Conservation (phyloP, 1,140 invertebrate species). For the Euwallacea similis region DNA sequence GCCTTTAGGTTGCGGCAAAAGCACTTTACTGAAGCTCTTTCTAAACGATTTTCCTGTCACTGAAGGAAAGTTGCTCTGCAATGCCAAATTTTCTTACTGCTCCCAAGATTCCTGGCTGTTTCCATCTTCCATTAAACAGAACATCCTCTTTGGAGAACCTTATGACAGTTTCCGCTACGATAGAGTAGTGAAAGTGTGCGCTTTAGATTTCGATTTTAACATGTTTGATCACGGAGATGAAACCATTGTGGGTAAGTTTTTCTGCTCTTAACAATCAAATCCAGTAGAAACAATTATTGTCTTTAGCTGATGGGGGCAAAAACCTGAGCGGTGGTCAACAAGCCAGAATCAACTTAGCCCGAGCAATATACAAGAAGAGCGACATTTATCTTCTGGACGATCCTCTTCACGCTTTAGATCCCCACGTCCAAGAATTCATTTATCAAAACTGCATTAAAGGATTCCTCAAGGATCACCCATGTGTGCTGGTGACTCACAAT, state of each 20-base stretch:
- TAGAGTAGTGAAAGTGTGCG: constrained; percentile 53
- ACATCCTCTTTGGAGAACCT: constrained; percentile 64
- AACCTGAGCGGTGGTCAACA: constrained; percentile 85
- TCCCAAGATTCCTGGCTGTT: constrained; percentile 81
- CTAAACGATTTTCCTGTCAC: constrained; percentile 70
- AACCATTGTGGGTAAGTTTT: constrained; percentile 63
- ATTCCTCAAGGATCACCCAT: constrained; percentile 69
- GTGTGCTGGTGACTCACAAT: constrained; percentile 79
- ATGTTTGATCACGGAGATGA: constrained; percentile 69
- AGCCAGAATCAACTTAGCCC: constrained; percentile 84
- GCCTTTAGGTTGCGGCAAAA: constrained; percentile 80
- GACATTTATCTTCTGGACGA: constrained; percentile 83
- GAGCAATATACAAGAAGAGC: constrained; percentile 77
- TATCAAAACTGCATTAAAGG: constrained; percentile 73
- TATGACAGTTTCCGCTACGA: constrained; percentile 55
- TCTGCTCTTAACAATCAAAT: neutral
- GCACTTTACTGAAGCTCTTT: constrained; percentile 70
- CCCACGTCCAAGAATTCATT: constrained; percentile 77
- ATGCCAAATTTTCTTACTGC: constrained; percentile 74
- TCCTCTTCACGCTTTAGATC: constrained; percentile 80
- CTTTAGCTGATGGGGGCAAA: constrained; percentile 76
- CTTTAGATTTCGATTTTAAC: constrained; percentile 69
- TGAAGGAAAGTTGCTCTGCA: constrained; percentile 62
- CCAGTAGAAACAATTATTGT: neutral
- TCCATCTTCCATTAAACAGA: constrained; percentile 63